phyloP scores from a whole-genome alignment of 2,113 vertebrate genomes.

The Tiliqua scincoides region DNA sequence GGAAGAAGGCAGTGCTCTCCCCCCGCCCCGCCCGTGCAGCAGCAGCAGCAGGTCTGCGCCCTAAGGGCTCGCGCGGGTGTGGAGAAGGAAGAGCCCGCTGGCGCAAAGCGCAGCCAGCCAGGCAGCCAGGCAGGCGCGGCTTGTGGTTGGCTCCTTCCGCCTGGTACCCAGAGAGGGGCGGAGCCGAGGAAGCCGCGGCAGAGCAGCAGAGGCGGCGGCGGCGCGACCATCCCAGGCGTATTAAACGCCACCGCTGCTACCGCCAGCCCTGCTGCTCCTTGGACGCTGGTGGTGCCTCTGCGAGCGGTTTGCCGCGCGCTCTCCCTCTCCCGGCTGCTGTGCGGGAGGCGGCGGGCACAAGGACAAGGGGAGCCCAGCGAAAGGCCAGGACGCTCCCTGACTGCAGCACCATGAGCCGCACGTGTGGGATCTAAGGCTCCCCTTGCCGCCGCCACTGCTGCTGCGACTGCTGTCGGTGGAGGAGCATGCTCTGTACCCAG shows the following conservation, averaged over 20 bases:
- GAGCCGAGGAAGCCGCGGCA: slow-evolving; percentile 58
- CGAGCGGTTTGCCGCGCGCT: slow-evolving; percentile 31
- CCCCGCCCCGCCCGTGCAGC: neutral
- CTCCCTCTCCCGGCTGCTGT: neutral
- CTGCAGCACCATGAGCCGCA: slow-evolving; percentile 48
- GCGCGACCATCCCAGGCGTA: slow-evolving; percentile 30
- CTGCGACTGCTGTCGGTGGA: slow-evolving; percentile 43
- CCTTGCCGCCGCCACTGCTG: slow-evolving; percentile 37
- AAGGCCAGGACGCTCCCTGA: neutral
- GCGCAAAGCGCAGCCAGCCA: neutral
- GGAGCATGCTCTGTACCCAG: slow-evolving; percentile 78
- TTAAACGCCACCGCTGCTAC: slow-evolving; percentile 35
- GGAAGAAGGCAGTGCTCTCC: neutral
- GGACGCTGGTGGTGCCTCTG: slow-evolving; percentile 43
- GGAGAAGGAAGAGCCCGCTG: neutral
- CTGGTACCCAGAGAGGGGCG: slow-evolving; percentile 60
- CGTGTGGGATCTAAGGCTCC: slow-evolving; percentile 61
- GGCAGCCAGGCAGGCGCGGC: too few species aligned
- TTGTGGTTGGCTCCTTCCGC: slow-evolving; percentile 70
- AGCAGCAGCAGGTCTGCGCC: neutral
- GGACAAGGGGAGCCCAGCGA: neutral
- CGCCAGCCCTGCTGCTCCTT: slow-evolving; percentile 18
- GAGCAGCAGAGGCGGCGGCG: slow-evolving; percentile 1
- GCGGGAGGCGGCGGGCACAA: neutral
- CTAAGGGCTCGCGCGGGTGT: too few species aligned